Conservation (phyloP, 2,113 vertebrate genomes). For the Miniopterus natalensis region DNA sequence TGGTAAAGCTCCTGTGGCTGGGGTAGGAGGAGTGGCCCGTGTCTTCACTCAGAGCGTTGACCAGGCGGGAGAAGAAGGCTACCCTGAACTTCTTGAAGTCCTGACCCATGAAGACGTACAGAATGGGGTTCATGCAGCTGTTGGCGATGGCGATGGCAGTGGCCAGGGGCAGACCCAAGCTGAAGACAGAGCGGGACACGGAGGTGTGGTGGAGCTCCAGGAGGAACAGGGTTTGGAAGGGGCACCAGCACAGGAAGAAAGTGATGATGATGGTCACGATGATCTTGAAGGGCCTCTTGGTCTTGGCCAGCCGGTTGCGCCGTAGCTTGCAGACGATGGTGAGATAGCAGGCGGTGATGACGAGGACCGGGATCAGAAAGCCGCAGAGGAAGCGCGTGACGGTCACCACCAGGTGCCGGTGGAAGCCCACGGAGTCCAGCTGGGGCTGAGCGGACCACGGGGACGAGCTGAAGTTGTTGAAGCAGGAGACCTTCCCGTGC, state of each 20-base stretch:
- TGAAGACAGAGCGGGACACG: slow-evolving; percentile 54
- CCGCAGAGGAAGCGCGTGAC: slow-evolving; percentile 90
- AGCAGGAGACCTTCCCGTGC: slow-evolving; percentile 85
- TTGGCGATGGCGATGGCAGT: slow-evolving; percentile 91
- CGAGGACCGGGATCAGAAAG: slow-evolving; percentile 90
- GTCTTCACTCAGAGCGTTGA: slow-evolving; percentile 89
- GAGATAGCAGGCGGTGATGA: slow-evolving; percentile 90
- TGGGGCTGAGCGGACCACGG: accelerated
- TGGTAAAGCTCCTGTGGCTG: slow-evolving; percentile 88
- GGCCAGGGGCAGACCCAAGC: slow-evolving; percentile 85
- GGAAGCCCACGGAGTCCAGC: accelerated
- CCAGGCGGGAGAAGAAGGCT: slow-evolving; percentile 87
- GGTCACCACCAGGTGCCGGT: slow-evolving; percentile 84
- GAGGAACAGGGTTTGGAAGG: slow-evolving; percentile 91
- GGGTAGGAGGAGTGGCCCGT: slow-evolving; percentile 83
- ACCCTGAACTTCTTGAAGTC: slow-evolving; percentile 93
- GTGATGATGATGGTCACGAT: slow-evolving; percentile 91
- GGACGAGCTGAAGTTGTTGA: slow-evolving; percentile 89
- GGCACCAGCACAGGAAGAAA: slow-evolving; percentile 95
- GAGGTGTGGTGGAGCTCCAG: slow-evolving; percentile 86
- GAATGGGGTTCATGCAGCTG: slow-evolving; percentile 96
- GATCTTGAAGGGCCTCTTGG: slow-evolving; percentile 93
- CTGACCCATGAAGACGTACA: slow-evolving; percentile 97
- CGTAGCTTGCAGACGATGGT: slow-evolving; percentile 89
- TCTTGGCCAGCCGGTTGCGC: slow-evolving; percentile 89